phyloP scores from a whole-genome alignment of 1,140 invertebrate species.

The Centruroides vittatus region DNA sequence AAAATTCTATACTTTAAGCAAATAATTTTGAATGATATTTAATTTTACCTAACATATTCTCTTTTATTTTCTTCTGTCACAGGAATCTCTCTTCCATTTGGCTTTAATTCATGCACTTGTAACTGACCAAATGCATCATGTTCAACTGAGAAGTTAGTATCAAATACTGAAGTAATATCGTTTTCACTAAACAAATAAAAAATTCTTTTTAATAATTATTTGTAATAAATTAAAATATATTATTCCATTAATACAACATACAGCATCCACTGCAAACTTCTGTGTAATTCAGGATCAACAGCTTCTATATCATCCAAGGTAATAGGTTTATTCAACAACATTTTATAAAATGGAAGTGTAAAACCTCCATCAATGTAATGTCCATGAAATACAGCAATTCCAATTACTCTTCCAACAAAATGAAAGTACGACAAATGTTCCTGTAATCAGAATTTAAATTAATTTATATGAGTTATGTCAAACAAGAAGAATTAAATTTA shows the following conservation, averaged over 20 bases:
- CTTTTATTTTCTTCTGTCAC: conserved; percentile 89
- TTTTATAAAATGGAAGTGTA: conserved; percentile 94
- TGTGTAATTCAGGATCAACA: conserved; percentile 89
- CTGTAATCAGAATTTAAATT: conserved; percentile 38
- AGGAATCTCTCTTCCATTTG: conserved; percentile 50
- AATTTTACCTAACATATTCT: conserved; percentile 52
- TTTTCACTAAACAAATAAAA: conserved; percentile 54
- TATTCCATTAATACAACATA: conserved; percentile 38
- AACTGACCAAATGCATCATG: conserved; percentile 87
- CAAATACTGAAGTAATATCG: conserved; percentile 76
- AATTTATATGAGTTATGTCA: too few relatives aligned
- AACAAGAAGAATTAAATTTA: too few relatives aligned
- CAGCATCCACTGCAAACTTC: conserved; percentile 93
- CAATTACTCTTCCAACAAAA: conserved; percentile 89
- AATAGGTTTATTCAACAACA: conserved; percentile 85
- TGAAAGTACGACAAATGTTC: conserved; percentile 97
- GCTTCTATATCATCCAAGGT: conserved; percentile 84
- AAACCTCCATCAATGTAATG: conserved; percentile 94
- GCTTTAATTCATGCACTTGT: conserved; percentile 48
- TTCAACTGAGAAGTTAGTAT: conserved; percentile 90
- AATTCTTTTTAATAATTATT: background rate
- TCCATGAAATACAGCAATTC: conserved; percentile 91
- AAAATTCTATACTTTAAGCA: too few relatives aligned
- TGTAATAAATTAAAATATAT: too few relatives aligned
- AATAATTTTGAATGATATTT: too few relatives aligned